Base-by-base conservation (phyloP, 2,113 vertebrate genomes). In the Pseudorhombus dupliciocellatus region DNA sequence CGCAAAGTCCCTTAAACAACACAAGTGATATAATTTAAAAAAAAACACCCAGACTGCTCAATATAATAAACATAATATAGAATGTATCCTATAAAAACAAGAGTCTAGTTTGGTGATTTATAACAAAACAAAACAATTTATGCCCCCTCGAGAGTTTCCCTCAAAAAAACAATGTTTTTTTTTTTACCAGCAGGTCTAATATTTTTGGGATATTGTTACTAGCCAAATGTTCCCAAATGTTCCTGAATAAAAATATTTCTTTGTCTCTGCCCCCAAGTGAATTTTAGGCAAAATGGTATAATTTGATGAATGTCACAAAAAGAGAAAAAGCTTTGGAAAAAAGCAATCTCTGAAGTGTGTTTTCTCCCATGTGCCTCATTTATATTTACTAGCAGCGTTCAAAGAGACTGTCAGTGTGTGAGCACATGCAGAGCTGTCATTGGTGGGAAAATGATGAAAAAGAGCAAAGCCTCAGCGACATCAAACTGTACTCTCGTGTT, bases 341-440 rank as follows among this genome's bases (percentile, higher is more conserved):
- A 3, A 75, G n/a, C 65, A 48, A 22, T 28, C 28, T 70, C 21
- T 78, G 71, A 79, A 69, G 76, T 59, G n/a, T 75, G 61, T 73
- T 75, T 70, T 69, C 50, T 31, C 80, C 75, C 66, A 60, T 75
- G 74, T 77, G 75, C 20, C 74, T 87, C 66, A 57, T 86, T 75
- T 76, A 53, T 68, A 74, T 84, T 75, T 81, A 60, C 60, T 71
- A 61, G 54, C 66, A 34, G 31, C 40, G 75, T 86, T 91, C 69
- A 90, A 85, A 87, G 85, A 37, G 30, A 42, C 31, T 77, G 66
- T 75, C 69, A 51, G 54, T n/a, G 66, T 73, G 65, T 68, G 73
- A 72, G 50, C 59, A 40, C 64, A 84, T 26, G n/a, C 81, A 52
- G 55, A 52, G 75, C 83, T 70, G 80, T 83, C 59, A 70, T 60